Base-by-base conservation (phyloP, 2,888 invertebrate species). In the Sphaeridia pumilis region DNA sequence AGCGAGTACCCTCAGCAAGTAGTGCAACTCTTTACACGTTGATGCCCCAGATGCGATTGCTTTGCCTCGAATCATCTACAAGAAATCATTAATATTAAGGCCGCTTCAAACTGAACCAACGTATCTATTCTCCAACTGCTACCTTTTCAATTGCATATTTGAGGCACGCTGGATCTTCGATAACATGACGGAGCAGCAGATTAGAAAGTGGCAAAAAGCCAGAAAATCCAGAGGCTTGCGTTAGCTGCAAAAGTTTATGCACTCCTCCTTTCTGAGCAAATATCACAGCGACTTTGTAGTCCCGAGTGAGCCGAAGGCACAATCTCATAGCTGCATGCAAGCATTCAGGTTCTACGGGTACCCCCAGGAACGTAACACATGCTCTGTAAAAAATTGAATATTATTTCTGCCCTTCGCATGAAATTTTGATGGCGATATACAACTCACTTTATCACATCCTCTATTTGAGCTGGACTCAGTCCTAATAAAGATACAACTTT, bases 111-210 rank as follows among this genome's bases (percentile, higher is more conserved):
- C 20, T 17, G 5, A 38, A 38, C 38, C 20, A 38, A 48, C 14
- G n/a, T n/a, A n/a, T n/a, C n/a, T n/a, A n/a, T n/a, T n/a, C n/a
- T 14, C 4, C 41, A 49, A 17, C 12, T 20, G 12, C 55, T 56
- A 82, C 83, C 70, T 84, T 83, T 67, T 87, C 86, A 78, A 87
- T 84, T 1, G 86, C 82, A 56, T 81, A 76, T 54, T 78, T 75
- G 38, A 88, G 72, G 12, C 82, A 81, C 4, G 74, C 70, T 0
- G 83, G 82, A 54, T 85, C 85, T 70, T 88, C 87, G 28, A 88
- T 71, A 0, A 84, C 78, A 65, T 88, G 87, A 17, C 87, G 75
- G 61, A 87, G 81, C 17, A 88, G 71, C 20, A 87, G 75, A 0
- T 85, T 84, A 0, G 83, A 81, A 53, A 87, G 71, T 17, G 81